Conservation (phyloP, 1,140 invertebrate genomes). For the Brachionus angularis region DNA sequence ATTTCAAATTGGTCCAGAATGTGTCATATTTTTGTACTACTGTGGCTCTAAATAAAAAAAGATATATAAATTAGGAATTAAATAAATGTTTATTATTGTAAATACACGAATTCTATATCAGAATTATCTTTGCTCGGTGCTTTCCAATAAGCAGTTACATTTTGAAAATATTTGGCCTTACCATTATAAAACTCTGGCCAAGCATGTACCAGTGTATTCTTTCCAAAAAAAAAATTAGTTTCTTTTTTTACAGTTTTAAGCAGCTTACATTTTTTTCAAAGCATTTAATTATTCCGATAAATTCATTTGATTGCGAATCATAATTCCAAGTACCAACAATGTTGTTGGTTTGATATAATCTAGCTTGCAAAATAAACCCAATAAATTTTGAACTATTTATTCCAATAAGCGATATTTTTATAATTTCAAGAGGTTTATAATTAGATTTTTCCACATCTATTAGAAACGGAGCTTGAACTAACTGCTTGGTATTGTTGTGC, state of each 20-base stretch:
- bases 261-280: slow-evolving; percentile 7
- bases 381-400: slow-evolving; percentile 4
- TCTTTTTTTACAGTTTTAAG: neutral
- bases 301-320: neutral
- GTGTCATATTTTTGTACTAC: slow-evolving; percentile 25
- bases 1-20: slow-evolving; percentile 35
- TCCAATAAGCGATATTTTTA: slow-evolving; percentile 28
- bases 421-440: slow-evolving; percentile 13
- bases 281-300: slow-evolving; percentile 26
- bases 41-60: slow-evolving; percentile 15
- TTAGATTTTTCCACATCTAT: neutral
- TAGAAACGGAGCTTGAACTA: neutral
- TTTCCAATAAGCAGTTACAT: slow-evolving; percentile 13
- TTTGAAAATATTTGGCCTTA: slow-evolving; percentile 1
- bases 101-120: slow-evolving; percentile 36
- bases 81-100: neutral
- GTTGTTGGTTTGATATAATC: slow-evolving; percentile 3
- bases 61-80: neutral
- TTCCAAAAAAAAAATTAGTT: neutral
- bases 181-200: slow-evolving; percentile 30
- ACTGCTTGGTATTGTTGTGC: slow-evolving; percentile 15
- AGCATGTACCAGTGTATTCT: slow-evolving; percentile 36
- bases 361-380: slow-evolving; percentile 25
- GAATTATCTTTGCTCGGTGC: slow-evolving; percentile 5
- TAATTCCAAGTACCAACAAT: slow-evolving; percentile 9